Evolutionary conservation across 2,113 vertebrate species (phyloP), one percentile per base, ranked within the genome.

Genomic region (Pelmatolapia mariae): DNA sequence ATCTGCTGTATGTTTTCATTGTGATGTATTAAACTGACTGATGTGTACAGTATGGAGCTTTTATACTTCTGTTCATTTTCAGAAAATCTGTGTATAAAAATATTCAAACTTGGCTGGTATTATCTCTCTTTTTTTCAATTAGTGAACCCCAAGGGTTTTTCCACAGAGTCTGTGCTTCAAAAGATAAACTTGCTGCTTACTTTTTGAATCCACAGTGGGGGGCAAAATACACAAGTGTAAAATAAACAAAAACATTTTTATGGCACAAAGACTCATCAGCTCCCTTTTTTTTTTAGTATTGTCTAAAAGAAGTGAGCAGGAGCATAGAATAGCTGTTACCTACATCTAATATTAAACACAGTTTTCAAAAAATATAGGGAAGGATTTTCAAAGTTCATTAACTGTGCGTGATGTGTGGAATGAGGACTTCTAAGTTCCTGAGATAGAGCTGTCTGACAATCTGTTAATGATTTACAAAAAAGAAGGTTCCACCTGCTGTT

Each of bases 21-120:
- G 80, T 88, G 81, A 82, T 56, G 78, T 87, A 84, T 91, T 71
- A 53, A 88, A 90, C 85, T 78, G 19, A 89, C 22, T 16, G 7
- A 47, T 47, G 50, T 85, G 89, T 90, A 87, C 80, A 86, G 63
- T 82, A 31, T 66, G 59, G 11, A 80, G 19, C 19, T 80, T 94
- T 95, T 94, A 59, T 94, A 93, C 53, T 18, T 63, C 33, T 80
- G 76, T 84, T 85, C 12, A 43, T 91, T 89, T 90, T 89, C 80
- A 81, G 24, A 90, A 86, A 81, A 82, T 81, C 66, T 85, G 24
- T 86, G 52, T 40, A 86, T 91, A 83, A 91, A 94, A 86, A 81
- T 79, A 81, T 88, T 89, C 19, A 50, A 47, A 87, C 82, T 45
- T 79, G 57, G 12, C 52, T 86, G 33, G 7, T 40, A 29, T 47